Percentiles rank a stretch among this genome's conserved stretches.
These are phyloP conservation scores for Cephus sareptanus DNA, from an alignment of 2,888 invertebrate species.

Conservation along the genomic window DNA sequence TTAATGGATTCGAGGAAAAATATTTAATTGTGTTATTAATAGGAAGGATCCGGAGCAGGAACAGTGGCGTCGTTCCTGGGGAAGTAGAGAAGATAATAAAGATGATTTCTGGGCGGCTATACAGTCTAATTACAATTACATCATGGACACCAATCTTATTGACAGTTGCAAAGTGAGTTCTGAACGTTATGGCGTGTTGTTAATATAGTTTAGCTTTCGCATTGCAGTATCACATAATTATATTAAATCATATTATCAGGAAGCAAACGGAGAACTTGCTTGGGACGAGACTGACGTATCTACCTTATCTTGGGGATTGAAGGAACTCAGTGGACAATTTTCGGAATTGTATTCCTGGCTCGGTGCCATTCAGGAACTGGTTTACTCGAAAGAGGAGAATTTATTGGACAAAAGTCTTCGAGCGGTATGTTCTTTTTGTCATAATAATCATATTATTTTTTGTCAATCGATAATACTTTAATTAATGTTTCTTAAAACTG, in stretches of 20 bases:
- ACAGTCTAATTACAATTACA: constrained; percentile 91
- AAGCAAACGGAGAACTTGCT: constrained; percentile 81
- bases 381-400: constrained; percentile 80
- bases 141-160: constrained; percentile 94
- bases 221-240: too few relatives aligned
- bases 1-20: too few relatives aligned
- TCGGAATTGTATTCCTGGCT: constrained; percentile 85
- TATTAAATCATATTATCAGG: constrained; percentile 68
- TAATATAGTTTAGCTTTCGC: background rate
- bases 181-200: background rate
- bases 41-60: constrained; percentile 78
- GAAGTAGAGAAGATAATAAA: constrained; percentile 79
- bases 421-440: constrained; percentile 68
- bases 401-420: constrained; percentile 76
- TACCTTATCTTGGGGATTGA: constrained; percentile 77
- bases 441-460: constrained; percentile 9
- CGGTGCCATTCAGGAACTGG: constrained; percentile 80
- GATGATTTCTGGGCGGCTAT: constrained; percentile 94
- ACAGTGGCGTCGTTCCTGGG: constrained; percentile 82
- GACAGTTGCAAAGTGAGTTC: constrained; percentile 81
- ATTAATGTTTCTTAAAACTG: constrained; percentile 39
- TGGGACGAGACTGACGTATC: constrained; percentile 72
- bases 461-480: background rate
- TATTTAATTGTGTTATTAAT: constrained; percentile 34
- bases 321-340: constrained; percentile 82